Conservation (phyloP, 2,888 invertebrate species). For the Zhuqinia jingwanae region DNA sequence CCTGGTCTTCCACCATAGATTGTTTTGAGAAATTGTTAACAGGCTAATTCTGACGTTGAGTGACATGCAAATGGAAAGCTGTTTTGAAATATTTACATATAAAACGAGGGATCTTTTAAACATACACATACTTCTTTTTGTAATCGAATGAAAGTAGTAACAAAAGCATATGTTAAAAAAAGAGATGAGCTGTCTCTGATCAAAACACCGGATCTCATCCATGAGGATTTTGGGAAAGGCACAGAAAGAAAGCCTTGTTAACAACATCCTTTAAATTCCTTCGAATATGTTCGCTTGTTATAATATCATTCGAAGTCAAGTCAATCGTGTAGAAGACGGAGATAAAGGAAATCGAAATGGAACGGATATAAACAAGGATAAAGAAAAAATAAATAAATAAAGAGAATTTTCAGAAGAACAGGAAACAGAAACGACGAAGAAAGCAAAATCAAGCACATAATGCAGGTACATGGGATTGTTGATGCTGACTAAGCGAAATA, state of each 20-base stretch:
- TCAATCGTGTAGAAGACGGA: not conserved
- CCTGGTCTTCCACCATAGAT: too few relatives aligned
- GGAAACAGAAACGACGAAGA: not conserved
- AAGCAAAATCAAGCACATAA: too few relatives aligned
- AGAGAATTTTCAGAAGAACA: not conserved
- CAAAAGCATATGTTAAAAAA: too few relatives aligned
- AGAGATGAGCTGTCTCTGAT: too few relatives aligned
- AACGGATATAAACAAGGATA: slow-evolving; percentile 28
- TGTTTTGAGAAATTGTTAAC: too few relatives aligned
- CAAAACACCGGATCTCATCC: not conserved
- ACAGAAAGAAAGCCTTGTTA: not conserved
- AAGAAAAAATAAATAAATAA: not conserved
- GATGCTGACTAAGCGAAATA: too few relatives aligned
- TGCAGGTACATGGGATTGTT: too few relatives aligned
- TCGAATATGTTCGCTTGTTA: not conserved
- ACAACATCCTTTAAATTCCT: not conserved
- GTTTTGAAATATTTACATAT: too few relatives aligned
- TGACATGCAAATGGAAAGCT: not conserved
- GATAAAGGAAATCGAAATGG: slow-evolving; percentile 34
- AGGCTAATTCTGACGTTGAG: too few relatives aligned
- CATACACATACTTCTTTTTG: too few relatives aligned
- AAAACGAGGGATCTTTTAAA: too few relatives aligned
- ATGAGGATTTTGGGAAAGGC: not conserved
- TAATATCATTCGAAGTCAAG: not conserved
- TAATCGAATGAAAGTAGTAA: not conserved